These are phyloP conservation scores for Solea senegalensis DNA, from an alignment of 2,113 vertebrate genomes.

Conservation along the genomic window DNA sequence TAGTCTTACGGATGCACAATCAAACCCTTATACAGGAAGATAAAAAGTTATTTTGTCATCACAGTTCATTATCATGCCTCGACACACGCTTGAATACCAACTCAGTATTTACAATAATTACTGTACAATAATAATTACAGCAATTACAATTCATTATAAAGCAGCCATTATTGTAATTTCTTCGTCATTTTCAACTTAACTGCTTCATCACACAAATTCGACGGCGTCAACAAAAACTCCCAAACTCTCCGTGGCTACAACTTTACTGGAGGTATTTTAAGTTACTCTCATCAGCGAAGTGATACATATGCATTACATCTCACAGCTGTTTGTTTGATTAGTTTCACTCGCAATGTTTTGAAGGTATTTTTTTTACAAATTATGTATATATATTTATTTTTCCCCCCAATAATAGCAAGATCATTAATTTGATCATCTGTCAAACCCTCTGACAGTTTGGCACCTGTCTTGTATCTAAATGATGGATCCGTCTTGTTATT, in stretches of 20 bases:
- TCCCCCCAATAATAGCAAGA: slow-evolving; percentile 4
- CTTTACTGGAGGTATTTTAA: slow-evolving; percentile 3
- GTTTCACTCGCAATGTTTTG: slow-evolving; percentile 38
- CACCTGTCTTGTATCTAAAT: slow-evolving; percentile 1
- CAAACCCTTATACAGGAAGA: too few species aligned
- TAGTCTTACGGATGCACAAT: neutral
- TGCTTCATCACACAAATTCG: slow-evolving; percentile 45
- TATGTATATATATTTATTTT: slow-evolving; percentile 4
- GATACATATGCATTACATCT: slow-evolving; percentile 34
- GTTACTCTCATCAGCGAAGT: slow-evolving; percentile 31
- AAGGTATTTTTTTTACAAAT: slow-evolving; percentile 25
- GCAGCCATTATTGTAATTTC: slow-evolving; percentile 50
- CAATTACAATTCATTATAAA: slow-evolving; percentile 58
- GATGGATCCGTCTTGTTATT: slow-evolving; percentile 23
- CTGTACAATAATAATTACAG: slow-evolving; percentile 46
- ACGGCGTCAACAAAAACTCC: slow-evolving; percentile 22
- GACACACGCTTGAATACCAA: slow-evolving; percentile 35
- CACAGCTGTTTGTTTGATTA: slow-evolving; percentile 41
- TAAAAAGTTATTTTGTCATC: slow-evolving; percentile 3
- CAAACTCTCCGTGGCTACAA: slow-evolving; percentile 19
- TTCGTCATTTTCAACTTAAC: slow-evolving; percentile 43
- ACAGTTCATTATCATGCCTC: slow-evolving; percentile 18
- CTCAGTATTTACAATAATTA: slow-evolving; percentile 63
- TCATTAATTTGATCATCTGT: neutral
- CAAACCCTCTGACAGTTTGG: neutral